A percentile compares a stretch with the other conserved stretches of the same genome.
Conservation (phyloP, 2,113 vertebrate genomes). For the Dicentrarchus labrax region DNA sequence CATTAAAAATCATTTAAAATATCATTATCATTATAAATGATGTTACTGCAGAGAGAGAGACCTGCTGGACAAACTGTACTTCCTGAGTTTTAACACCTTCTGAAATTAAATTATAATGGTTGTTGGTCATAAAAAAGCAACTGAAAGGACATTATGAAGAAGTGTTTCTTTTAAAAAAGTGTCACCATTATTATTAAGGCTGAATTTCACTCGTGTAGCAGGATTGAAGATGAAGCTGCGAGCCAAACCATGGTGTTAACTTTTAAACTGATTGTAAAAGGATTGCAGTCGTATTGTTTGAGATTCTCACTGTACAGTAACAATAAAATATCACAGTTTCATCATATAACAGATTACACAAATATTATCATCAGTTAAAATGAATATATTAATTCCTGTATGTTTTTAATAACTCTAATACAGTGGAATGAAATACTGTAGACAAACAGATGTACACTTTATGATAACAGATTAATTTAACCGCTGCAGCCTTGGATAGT, state of each 20-base stretch:
- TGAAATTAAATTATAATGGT: background rate
- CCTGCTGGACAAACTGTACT: background rate
- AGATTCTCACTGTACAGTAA: too few species aligned
- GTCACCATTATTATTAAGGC: background rate
- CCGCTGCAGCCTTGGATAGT: too few species aligned
- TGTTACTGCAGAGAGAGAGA: background rate
- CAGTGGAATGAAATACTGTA: too few species aligned
- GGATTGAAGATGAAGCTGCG: background rate
- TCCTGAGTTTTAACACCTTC: background rate
- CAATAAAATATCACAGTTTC: too few species aligned
- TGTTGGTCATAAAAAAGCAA: background rate
- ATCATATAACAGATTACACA: too few species aligned
- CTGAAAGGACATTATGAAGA: background rate
- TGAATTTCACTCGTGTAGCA: background rate
- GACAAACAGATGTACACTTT: too few species aligned
- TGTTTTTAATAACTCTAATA: too few species aligned
- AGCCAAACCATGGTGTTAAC: too few species aligned
- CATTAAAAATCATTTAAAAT: background rate
- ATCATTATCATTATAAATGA: too few species aligned
- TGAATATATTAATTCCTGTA: too few species aligned
- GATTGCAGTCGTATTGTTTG: background rate
- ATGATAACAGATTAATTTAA: too few species aligned
- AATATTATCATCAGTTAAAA: too few species aligned
- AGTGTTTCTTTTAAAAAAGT: background rate
- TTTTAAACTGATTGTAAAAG: background rate